Evolutionary conservation across 2,113 vertebrate genomes (phyloP), one percentile per base, ranked within the genome.

Genomic region (Odocoileus hemionus): DNA sequence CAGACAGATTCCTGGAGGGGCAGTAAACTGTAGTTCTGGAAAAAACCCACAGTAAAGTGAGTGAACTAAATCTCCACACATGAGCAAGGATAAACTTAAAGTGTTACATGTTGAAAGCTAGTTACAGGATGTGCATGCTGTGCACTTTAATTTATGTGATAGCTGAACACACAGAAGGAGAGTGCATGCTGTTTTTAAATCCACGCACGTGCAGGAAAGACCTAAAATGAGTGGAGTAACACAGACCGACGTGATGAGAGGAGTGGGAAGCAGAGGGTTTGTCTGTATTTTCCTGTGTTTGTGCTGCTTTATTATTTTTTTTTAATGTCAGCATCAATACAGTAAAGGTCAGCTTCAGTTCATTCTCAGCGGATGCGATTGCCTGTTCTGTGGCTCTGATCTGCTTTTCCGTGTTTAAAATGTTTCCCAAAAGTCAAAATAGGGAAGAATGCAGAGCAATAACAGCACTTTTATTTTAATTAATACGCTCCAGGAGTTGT

Each of bases 311-410:
- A 7, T 54, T 14, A 50, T 84, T n/a, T 47, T 30, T 30, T 15
- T 45, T 28, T 39, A n/a, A 26, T 0, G 7, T 28, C 26, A 25
- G 23, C 7, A n/a, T 9, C 7, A 2, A 0, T 4, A 10, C 0
- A 64, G 76, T 33, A 45, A 78, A 28, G 9, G 9, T 33, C 17
- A 33, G 19, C 70, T 80, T 58, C 43, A 19, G 82, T 30, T 67
- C 19, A 7, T 13, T 11, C 25, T 79, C 36, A 0, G 5, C 5
- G 67, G 39, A 47, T 39, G 5, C 21, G 2, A 25, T 1, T 4
- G 13, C 6, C 12, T 25, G 33, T 28, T 50, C 64, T 61, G 13
- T 13, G 47, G 13, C 36, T 52, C 61, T 82, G 33, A 86, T 86
- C 26, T 45, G 33, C 10, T 89, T 79, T 89, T 67, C 67, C 33